Evolutionary conservation across 2,888 invertebrate genomes (phyloP).

Genomic region (Apamea sordens): DNA sequence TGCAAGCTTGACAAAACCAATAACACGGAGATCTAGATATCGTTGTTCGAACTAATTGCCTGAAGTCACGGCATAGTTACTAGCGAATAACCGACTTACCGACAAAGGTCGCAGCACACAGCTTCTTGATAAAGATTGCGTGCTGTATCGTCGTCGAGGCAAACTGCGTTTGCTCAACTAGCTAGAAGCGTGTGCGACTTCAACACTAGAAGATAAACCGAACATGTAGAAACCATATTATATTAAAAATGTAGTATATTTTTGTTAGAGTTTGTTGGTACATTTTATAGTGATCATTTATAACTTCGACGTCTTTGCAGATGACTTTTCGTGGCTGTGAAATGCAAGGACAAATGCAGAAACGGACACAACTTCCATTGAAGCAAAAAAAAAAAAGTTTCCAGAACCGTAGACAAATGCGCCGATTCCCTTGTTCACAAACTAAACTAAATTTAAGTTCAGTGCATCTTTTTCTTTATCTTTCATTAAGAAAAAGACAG

Average conservation of each 20-base stretch:
- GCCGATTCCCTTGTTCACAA: too few species aligned
- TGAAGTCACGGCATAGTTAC: slow-evolving; percentile 77
- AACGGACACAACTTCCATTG: background rate
- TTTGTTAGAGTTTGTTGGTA: background rate
- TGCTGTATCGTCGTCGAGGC: slow-evolving; percentile 69
- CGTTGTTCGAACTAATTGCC: slow-evolving; percentile 73
- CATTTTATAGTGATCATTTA: background rate
- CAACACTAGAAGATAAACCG: slow-evolving; percentile 33
- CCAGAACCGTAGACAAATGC: background rate
- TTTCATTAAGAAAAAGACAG: too few species aligned
- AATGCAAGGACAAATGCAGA: slow-evolving; percentile 2
- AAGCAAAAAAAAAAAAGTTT: slow-evolving; percentile 4
- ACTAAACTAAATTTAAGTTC: too few species aligned
- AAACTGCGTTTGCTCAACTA: slow-evolving; percentile 45
- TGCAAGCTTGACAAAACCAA: slow-evolving; percentile 56
- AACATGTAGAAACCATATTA: slow-evolving; percentile 1
- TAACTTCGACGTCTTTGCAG: background rate
- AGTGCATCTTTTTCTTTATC: too few species aligned
- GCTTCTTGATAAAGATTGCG: slow-evolving; percentile 73
- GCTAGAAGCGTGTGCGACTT: slow-evolving; percentile 29
- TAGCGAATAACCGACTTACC: slow-evolving; percentile 73
- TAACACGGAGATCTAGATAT: slow-evolving; percentile 70
- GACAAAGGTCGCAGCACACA: slow-evolving; percentile 78
- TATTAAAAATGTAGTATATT: background rate
- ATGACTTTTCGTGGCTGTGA: background rate